Base-by-base conservation (phyloP, 2,888 invertebrate species). In the Erebia epiphron region DNA sequence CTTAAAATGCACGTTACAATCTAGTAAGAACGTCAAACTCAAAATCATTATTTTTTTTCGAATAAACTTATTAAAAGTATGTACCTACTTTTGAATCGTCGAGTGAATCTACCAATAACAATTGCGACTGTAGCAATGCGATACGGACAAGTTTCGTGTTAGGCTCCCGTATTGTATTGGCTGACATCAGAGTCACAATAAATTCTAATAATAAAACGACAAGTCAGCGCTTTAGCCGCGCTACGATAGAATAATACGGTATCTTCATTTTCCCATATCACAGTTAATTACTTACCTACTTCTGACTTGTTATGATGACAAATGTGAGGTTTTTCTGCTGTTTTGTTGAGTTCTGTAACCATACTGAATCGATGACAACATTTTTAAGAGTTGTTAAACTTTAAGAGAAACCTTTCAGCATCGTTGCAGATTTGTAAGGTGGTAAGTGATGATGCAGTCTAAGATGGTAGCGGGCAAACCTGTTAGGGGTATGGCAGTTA, bases 191-290 rank as follows among this genome's bases (percentile, higher is more conserved):
- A 52, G 18, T 54, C 16, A 18, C 16, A 16, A 54, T 54, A 54
- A 54, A 54, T 54, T 54, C 2, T 54, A 18, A 10, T 11, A 16
- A 3, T 18, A 54, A 54, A 54, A 54, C 54, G 54, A 7, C 13
- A 26, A 57, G 57, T 43, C 8, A 63, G 26, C 63, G 63, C 63
- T 63, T 9, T 52, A 63, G 21, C 16, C 14, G 61, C 18, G 46
- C 5, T 46, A 13, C 11, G 18, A 11, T 21, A 41, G 13, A 46
- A 46, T 13, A 10, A 46, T 13, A 46, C 46, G 7, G 46, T 46
- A 61, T 61, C 61, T 61, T 61, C 50, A 50, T 63, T 50, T 63
- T 63, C 63, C 63, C 63, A 63, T 63, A 35, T 63, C 63, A 14
- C 21, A n/a, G 63, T 16, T 63, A 63, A 63, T 63, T 50, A 50